Percentiles rank a stretch among this genome's conserved stretches.
Evolutionary conservation across 64 coral and sea anemone species (phyloP).

Genomic region (Porites australiensis): DNA sequence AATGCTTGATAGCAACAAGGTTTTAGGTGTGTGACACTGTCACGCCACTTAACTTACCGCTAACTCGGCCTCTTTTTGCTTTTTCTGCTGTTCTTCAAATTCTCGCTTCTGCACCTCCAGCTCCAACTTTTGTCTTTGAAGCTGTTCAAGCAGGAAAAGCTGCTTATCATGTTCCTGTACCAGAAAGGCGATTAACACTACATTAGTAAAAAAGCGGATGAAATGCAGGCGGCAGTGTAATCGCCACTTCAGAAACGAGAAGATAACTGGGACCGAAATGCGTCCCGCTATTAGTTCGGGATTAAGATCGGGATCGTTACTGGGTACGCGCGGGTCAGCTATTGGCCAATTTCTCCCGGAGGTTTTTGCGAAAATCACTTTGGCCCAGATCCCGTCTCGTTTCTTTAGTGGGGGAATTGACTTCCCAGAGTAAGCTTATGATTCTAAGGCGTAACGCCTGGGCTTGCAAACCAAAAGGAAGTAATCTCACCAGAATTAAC

Average conservation of each 20-base stretch:
- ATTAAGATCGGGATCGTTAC: no score
- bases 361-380: no score
- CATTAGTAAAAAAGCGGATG: no score
- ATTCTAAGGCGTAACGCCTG: not conserved
- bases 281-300: no score
- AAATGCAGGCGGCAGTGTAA: no score
- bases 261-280: no score
- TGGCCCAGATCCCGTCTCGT: no score
- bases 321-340: no score
- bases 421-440: no score
- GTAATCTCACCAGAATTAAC: slow-evolving; percentile 30
- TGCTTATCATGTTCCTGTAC: slow-evolving; percentile 70
- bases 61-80: slow-evolving; percentile 46
- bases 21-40: not conserved
- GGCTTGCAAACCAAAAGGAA: not conserved
- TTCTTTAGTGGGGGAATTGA: no score
- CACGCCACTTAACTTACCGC: slow-evolving; percentile 22
- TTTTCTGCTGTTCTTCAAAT: slow-evolving; percentile 55
- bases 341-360: no score
- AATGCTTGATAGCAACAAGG: not conserved
- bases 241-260: no score
- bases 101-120: slow-evolving; percentile 71
- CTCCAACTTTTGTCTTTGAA: slow-evolving; percentile 66
- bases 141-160: slow-evolving; percentile 58
- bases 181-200: not conserved